Evolutionary conservation across 2,113 vertebrate genomes (phyloP), one percentile per base, ranked within the genome.

Genomic region (Pseudorhombus dupliciocellatus): DNA sequence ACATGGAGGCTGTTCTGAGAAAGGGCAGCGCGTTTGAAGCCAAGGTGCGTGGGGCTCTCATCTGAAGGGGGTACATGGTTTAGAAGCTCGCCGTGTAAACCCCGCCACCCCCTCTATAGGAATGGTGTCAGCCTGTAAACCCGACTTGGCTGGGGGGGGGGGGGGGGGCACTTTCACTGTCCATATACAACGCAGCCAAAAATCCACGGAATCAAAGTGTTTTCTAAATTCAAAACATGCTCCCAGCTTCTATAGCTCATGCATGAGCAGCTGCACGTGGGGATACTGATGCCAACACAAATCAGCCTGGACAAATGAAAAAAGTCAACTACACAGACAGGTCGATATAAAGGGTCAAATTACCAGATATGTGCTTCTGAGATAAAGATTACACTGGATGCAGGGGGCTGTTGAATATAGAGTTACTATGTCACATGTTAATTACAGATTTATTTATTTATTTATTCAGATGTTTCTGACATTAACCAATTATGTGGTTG

Each of bases 21-120:
- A 87, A 92, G 85, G 87, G 84, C 94, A 87, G 86, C 72, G 74
- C 50, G 91, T 96, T 95, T 96, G 93, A 96, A 94, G 88, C 92
- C 16, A 66, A 62, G 79, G 74, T 87, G 91, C 79, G 60, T 25
- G 68, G 74, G 86, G 88, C 21, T 93, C 91, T 90, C 91, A 94
- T 93, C 90, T 87, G 90, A 78, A 88, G 86, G 84, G 56, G 93
- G 90, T 48, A 88, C 55, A 44, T 57, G 54, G 55, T 37, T 37
- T 37, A 12, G 34, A 37, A 37, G 34, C 34, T 37, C 10, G 34
- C 34, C 0, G 26, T 4, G 54, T 30, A 31, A 18, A 5, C 52
- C 25, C 25, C 53, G 53, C 75, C 60, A 65, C 75, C 70, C 52
- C 53, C 14, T 11, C 22, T 21, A 1, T 55, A 64, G 58, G 54